Evolutionary conservation across 2,113 vertebrate genomes (phyloP).

Genomic region (Corydoras sp.): DNA sequence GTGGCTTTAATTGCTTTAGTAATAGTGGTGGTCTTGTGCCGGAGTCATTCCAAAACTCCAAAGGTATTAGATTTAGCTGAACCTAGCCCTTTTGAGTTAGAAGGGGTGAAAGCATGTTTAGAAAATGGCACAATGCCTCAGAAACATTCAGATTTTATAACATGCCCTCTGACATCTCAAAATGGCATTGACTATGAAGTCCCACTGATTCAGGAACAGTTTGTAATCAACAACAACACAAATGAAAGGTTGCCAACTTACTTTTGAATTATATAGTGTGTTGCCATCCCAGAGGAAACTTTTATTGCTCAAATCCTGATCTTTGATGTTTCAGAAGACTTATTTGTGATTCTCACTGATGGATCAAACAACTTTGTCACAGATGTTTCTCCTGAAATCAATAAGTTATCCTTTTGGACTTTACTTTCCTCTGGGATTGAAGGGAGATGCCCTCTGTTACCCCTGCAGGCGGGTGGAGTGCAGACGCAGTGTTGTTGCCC

Average conservation of each 20-base stretch:
- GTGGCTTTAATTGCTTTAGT: constrained; percentile 56
- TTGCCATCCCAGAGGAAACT: no score
- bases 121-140: constrained; percentile 68
- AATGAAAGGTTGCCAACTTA: constrained; percentile 75
- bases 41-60: constrained; percentile 61
- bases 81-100: constrained; percentile 76
- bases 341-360: no score
- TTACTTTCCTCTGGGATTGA: no score
- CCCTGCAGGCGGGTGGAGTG: constrained; percentile 34
- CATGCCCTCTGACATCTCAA: constrained; percentile 53
- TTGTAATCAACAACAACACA: constrained; percentile 72
- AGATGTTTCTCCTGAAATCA: no score
- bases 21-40: constrained; percentile 51
- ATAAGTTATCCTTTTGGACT: no score
- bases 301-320: no score
- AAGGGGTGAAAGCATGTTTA: constrained; percentile 78
- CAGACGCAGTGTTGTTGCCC: not conserved
- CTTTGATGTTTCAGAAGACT: no score
- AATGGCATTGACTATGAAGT: constrained; percentile 75
- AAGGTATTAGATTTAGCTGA: constrained; percentile 60
- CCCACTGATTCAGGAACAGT: constrained; percentile 79
- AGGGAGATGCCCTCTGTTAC: not conserved
- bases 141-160: constrained; percentile 64
- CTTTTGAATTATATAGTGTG: constrained; percentile 60
- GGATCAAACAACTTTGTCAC: no score